Percentiles rank a stretch among this genome's conserved stretches.
phyloP scores from a whole-genome alignment of 2,888 invertebrate genomes.

The Merodon equestris region DNA sequence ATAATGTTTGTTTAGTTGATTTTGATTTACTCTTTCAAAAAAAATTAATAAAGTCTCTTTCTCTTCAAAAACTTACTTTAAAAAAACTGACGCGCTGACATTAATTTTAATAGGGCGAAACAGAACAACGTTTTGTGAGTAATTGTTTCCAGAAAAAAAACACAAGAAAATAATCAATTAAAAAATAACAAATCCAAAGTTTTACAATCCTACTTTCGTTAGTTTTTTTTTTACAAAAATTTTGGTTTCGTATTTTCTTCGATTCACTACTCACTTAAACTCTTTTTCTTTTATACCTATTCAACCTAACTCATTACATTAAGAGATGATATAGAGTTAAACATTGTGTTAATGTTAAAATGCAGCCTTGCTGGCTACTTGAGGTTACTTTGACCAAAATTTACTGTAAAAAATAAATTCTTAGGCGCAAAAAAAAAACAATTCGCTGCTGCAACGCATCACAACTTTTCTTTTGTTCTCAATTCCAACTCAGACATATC shows the following conservation, averaged over 20 bases:
- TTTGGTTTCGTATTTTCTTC: slow-evolving; percentile 58
- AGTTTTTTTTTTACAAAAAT: slow-evolving; percentile 57
- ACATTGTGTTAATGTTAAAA: slow-evolving; percentile 39
- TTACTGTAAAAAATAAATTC: slow-evolving; percentile 51
- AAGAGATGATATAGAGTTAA: slow-evolving; percentile 32
- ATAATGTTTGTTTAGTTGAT: slow-evolving; percentile 70
- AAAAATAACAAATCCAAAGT: slow-evolving; percentile 71
- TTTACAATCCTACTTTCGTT: slow-evolving; percentile 70
- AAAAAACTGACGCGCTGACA: slow-evolving; percentile 78
- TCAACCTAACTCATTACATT: slow-evolving; percentile 55
- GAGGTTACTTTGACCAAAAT: slow-evolving; percentile 43
- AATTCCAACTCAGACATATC: background rate
- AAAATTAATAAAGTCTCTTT: slow-evolving; percentile 59
- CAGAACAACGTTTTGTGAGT: slow-evolving; percentile 80
- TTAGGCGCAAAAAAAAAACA: slow-evolving; percentile 44
- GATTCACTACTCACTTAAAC: slow-evolving; percentile 57
- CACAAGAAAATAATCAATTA: slow-evolving; percentile 29
- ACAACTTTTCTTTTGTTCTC: slow-evolving; percentile 11
- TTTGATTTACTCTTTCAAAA: slow-evolving; percentile 18
- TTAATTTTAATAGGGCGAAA: slow-evolving; percentile 79
- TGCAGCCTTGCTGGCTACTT: slow-evolving; percentile 40
- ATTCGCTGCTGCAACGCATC: slow-evolving; percentile 62
- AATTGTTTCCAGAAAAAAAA: slow-evolving; percentile 76
- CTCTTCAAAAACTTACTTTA: slow-evolving; percentile 60
- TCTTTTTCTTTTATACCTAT: background rate